These are phyloP conservation scores for Pseudolycoriella hygida DNA, from an alignment of 2,888 invertebrate genomes.

Conservation along the genomic window DNA sequence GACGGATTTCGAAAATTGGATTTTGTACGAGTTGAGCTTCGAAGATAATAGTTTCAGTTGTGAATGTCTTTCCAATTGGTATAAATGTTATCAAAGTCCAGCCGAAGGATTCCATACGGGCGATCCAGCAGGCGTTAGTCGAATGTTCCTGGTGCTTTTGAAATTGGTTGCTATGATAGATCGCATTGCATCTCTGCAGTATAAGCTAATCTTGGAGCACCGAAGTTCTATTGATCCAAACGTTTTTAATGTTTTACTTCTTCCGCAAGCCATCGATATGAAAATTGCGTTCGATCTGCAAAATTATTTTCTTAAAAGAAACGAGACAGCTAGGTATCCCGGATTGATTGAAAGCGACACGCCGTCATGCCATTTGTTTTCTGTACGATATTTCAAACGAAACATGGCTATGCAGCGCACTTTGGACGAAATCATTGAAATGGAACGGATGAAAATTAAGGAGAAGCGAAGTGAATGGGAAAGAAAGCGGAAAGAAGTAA, in stretches of 20 bases:
- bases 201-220: neutral
- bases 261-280: neutral
- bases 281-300: neutral
- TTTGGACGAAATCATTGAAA: too few relatives aligned
- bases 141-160: constrained; percentile 1
- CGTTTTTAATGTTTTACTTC: neutral
- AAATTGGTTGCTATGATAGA: constrained; percentile 1
- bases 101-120: neutral
- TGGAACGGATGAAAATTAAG: neutral
- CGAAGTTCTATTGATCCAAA: neutral
- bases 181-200: neutral
- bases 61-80: neutral
- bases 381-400: neutral
- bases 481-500: neutral
- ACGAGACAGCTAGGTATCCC: neutral
- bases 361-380: neutral
- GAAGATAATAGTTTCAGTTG: too few relatives aligned
- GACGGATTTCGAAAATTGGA: constrained; percentile 3
- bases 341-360: neutral
- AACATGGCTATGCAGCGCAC: neutral
- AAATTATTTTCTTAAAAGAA: neutral
- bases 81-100: neutral
- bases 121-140: neutral
- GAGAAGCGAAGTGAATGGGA: neutral
- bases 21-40: neutral